phyloP scores from a whole-genome alignment of 2,113 vertebrate genomes.

The Megaleporinus macrocephalus region DNA sequence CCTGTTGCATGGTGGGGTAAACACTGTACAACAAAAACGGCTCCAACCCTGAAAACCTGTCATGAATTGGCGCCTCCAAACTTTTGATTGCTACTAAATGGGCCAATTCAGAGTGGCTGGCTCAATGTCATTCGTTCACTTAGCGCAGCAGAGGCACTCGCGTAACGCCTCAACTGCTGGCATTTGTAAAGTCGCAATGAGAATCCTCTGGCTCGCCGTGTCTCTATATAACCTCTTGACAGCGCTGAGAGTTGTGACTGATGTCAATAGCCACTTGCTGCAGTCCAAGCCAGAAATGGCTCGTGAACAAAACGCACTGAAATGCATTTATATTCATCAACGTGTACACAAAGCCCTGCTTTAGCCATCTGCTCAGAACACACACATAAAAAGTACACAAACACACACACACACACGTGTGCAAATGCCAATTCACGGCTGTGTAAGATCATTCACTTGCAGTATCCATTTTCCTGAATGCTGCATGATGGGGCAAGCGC shows the following conservation, averaged over 20 bases:
- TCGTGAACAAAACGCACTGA: background rate
- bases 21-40: too few relatives aligned
- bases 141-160: background rate
- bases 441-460: constrained; percentile 49
- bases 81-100: background rate
- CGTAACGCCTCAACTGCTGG: constrained; percentile 1
- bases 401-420: constrained; percentile 16
- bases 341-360: constrained; percentile 51
- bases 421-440: background rate
- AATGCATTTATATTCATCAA: constrained; percentile 62
- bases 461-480: constrained; percentile 44
- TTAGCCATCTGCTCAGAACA: constrained; percentile 58
- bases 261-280: constrained; percentile 30
- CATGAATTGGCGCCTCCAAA: background rate
- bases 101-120: background rate
- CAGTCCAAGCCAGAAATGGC: constrained; percentile 7
- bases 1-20: too few relatives aligned
- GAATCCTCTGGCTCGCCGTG: background rate
- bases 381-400: constrained; percentile 42
- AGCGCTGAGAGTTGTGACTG: background rate
- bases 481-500: constrained; percentile 28
- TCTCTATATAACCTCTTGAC: background rate
- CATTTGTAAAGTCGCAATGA: constrained; percentile 23
- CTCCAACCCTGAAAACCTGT: background rate
- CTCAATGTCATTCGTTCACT: background rate